Conservation (phyloP, 2,797 vertebrate species). For the Notolepis coatsorum region DNA sequence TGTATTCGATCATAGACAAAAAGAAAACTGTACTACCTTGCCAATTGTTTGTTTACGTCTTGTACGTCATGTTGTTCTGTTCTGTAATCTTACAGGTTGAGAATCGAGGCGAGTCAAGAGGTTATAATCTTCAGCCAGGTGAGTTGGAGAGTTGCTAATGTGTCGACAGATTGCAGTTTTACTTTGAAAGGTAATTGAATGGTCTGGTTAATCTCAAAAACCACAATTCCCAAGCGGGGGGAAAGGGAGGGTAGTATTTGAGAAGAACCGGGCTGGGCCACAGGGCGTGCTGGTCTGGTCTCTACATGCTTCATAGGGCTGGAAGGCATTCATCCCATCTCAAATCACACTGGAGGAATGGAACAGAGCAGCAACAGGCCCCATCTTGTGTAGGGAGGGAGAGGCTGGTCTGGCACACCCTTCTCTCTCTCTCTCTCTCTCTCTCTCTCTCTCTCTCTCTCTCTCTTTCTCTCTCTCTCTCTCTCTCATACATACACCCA, state of each 20-base stretch:
- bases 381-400: slow-evolving; percentile 71
- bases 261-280: slow-evolving; percentile 3
- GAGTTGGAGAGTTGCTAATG: slow-evolving; percentile 11
- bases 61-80: background rate
- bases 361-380: slow-evolving; percentile 60
- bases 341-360: slow-evolving; percentile 48
- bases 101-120: background rate
- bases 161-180: background rate
- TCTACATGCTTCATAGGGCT: slow-evolving; percentile 50
- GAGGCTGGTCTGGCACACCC: slow-evolving; percentile 67
- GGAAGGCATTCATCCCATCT: slow-evolving; percentile 36
- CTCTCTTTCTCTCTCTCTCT: slow-evolving; percentile 11
- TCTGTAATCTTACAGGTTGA: slow-evolving; percentile 3
- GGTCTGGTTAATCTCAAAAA: slow-evolving; percentile 12
- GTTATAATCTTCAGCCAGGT: slow-evolving; percentile 35
- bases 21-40: background rate
- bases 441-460: background rate
- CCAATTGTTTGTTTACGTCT: slow-evolving; percentile 1
- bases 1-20: slow-evolving; percentile 1
- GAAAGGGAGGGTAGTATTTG: background rate
- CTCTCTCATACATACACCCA: slow-evolving; percentile 2
- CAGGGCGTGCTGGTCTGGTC: slow-evolving; percentile 33
- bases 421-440: slow-evolving; percentile 30
- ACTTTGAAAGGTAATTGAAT: background rate
- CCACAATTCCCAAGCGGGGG: background rate